Percentiles rank a stretch among this genome's conserved stretches.
Conservation (phyloP, 2,113 vertebrate genomes). For the Lamprologus tigripictilis region DNA sequence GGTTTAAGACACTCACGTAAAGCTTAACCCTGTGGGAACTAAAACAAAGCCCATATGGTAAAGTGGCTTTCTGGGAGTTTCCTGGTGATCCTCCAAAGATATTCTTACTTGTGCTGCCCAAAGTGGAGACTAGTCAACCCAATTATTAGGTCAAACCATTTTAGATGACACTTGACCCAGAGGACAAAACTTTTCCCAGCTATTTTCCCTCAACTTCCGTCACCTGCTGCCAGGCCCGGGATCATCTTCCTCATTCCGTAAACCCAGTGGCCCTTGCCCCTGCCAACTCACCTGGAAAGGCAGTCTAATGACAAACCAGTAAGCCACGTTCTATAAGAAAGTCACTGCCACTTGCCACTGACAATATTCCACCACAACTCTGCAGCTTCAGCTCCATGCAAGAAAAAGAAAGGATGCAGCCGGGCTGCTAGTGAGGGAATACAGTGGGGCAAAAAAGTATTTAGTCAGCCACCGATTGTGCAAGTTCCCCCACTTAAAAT, state of each 20-base stretch:
- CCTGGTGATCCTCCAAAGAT: neutral
- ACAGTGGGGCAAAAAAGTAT: too few species aligned
- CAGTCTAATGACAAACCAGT: neutral
- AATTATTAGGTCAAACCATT: slow-evolving; percentile 26
- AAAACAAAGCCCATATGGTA: neutral
- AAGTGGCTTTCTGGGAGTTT: neutral
- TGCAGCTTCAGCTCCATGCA: neutral
- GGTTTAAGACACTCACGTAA: neutral
- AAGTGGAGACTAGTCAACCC: neutral
- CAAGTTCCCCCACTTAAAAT: too few species aligned
- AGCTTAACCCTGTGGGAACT: neutral
- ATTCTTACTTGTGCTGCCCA: neutral
- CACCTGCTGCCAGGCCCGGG: neutral
- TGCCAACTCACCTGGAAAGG: neutral
- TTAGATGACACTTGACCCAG: slow-evolving; percentile 36
- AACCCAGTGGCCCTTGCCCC: slow-evolving; percentile 28
- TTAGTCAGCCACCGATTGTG: too few species aligned
- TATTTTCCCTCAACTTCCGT: slow-evolving; percentile 36
- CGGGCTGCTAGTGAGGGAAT: neutral
- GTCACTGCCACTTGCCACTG: neutral
- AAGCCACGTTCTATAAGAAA: neutral
- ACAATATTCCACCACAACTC: neutral
- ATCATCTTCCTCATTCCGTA: slow-evolving; percentile 24
- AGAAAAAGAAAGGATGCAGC: neutral
- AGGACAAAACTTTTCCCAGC: slow-evolving; percentile 19